These are phyloP conservation scores for Pseudococcus longispinus DNA, from an alignment of 2,888 invertebrate species.

Conservation along the genomic window DNA sequence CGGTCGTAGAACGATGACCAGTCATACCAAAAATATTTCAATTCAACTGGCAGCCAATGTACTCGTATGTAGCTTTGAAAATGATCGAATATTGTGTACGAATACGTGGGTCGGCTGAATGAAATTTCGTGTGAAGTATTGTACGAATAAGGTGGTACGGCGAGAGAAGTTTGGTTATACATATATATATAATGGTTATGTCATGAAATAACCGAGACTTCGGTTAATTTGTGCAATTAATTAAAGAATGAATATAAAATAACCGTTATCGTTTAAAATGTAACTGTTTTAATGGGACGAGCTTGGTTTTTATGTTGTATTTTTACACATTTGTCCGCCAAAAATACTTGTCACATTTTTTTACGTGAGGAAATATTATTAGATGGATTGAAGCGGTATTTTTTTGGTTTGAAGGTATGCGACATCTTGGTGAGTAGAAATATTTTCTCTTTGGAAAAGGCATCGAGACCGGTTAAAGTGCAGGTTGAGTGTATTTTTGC, in stretches of 20 bases:
- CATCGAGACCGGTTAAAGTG: too few species aligned
- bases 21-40: constrained; percentile 9
- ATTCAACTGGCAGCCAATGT: neutral
- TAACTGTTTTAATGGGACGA: constrained; percentile 4
- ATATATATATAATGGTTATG: neutral
- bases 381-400: neutral
- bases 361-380: neutral
- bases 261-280: constrained; percentile 29
- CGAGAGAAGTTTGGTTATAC: neutral
- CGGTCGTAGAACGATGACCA: neutral
- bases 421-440: neutral
- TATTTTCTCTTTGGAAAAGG: neutral
- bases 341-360: constrained; percentile 1
- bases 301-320: neutral
- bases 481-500: too few species aligned
- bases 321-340: constrained; percentile 10
- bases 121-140: constrained; percentile 12
- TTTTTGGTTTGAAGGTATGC: neutral
- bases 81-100: neutral
- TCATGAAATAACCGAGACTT: constrained; percentile 4
- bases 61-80: neutral
- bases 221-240: constrained; percentile 24
- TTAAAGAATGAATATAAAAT: constrained; percentile 34
- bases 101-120: neutral
- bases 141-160: neutral